A percentile compares a stretch with the other conserved stretches of the same genome.
Evolutionary conservation across 2,797 vertebrate species (phyloP).

Genomic region (Streptopelia turtur): DNA sequence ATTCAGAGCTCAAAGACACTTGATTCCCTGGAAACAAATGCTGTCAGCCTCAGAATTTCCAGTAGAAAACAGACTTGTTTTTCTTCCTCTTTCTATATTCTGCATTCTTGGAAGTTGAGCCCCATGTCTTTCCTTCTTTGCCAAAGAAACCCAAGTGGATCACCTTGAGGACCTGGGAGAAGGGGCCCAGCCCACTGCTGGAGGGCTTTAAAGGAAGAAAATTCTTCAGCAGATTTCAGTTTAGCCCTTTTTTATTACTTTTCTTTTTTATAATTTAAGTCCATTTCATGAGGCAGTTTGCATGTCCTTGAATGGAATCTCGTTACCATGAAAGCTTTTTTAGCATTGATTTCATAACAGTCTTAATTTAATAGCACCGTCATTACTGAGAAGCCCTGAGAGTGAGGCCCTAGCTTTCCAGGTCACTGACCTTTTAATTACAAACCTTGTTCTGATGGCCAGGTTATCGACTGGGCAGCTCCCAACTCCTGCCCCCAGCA

Average conservation of each 20-base stretch:
- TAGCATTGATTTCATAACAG: conserved; percentile 89
- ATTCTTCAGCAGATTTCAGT: conserved; percentile 74
- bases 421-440: conserved; percentile 92
- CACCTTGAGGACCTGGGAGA: conserved; percentile 41
- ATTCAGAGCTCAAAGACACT: background rate
- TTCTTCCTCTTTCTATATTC: background rate
- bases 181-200: conserved; percentile 16
- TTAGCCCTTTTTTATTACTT: conserved; percentile 77
- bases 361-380: conserved; percentile 87
- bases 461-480: conserved; percentile 87
- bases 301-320: conserved; percentile 85
- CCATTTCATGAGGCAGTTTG: conserved; percentile 79
- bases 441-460: conserved; percentile 86
- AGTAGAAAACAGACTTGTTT: background rate
- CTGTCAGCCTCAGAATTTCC: background rate
- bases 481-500: conserved; percentile 79
- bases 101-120: conserved; percentile 34
- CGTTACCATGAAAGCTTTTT: conserved; percentile 87
- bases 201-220: conserved; percentile 64
- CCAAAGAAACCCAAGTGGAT: conserved; percentile 27
- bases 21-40: background rate
- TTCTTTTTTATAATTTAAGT: conserved; percentile 79
- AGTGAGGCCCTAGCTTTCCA: conserved; percentile 85
- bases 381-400: conserved; percentile 84
- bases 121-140: background rate